Conservation (phyloP, 2,797 vertebrate genomes). For the Nannoperca australis region DNA sequence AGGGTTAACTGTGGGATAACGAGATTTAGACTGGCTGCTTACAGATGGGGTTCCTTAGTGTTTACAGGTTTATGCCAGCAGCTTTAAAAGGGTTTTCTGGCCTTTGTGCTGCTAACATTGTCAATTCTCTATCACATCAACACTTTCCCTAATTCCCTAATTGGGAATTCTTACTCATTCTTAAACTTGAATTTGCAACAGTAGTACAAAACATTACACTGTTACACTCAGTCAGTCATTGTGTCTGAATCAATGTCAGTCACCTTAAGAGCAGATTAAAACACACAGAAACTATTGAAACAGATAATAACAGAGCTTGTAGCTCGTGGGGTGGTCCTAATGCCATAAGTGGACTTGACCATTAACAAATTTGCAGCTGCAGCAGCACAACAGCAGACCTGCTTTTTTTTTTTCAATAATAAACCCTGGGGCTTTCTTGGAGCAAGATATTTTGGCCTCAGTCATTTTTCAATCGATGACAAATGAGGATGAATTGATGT, state of each 20-base stretch:
- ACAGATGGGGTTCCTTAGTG: constrained; percentile 37
- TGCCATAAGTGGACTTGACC: neutral
- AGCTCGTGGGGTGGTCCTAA: constrained; percentile 11
- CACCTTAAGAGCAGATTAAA: neutral
- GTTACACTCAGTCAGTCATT: neutral
- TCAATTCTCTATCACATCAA: constrained; percentile 49
- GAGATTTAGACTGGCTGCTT: constrained; percentile 58
- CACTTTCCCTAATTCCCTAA: constrained; percentile 33
- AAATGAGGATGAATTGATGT: constrained; percentile 20
- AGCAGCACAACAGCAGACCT: constrained; percentile 1
- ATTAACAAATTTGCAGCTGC: constrained; percentile 23
- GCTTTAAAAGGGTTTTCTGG: constrained; percentile 59
- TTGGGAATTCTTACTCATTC: constrained; percentile 32
- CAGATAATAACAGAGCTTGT: constrained; percentile 20
- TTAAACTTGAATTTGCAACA: constrained; percentile 12
- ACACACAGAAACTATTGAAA: constrained; percentile 6
- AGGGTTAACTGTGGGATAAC: constrained; percentile 58
- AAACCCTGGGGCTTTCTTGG: neutral
- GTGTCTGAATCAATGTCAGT: neutral
- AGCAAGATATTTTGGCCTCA: neutral
- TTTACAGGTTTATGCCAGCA: constrained; percentile 59
- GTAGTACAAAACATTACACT: neutral
- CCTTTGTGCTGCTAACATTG: constrained; percentile 55
- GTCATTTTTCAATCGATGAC: neutral
- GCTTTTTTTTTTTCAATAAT: neutral